phyloP scores from a whole-genome alignment of 1,140 invertebrate species.

The Drosophila sulfurigaster region DNA sequence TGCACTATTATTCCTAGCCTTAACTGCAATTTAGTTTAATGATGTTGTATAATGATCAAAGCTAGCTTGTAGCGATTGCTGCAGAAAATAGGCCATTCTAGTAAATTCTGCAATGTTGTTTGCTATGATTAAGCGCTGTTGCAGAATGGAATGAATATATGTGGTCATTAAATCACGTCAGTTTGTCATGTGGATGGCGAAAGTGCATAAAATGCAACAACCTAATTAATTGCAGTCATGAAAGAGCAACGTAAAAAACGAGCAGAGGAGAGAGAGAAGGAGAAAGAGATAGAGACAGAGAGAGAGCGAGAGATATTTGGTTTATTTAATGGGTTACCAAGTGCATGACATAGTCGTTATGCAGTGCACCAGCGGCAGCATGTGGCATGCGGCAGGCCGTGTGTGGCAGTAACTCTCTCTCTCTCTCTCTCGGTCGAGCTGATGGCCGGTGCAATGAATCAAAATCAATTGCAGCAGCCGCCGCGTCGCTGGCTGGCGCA shows the following conservation, averaged over 20 bases:
- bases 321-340: slow-evolving; percentile 16
- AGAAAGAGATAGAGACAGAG: not conserved
- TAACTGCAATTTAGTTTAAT: too few species aligned
- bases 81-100: not conserved
- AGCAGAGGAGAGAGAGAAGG: not conserved
- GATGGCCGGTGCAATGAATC: slow-evolving; percentile 56
- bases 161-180: not conserved
- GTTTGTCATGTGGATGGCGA: not conserved
- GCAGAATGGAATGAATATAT: not conserved
- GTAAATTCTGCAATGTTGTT: not conserved
- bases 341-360: slow-evolving; percentile 27
- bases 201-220: slow-evolving; percentile 7
- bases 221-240: slow-evolving; percentile 7
- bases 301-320: slow-evolving; percentile 5
- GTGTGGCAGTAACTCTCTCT: not conserved
- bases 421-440: not conserved
- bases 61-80: too few species aligned
- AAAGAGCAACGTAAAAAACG: not conserved
- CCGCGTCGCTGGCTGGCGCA: slow-evolving; percentile 32
- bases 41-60: too few species aligned
- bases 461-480: slow-evolving; percentile 69
- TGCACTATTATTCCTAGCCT: too few species aligned
- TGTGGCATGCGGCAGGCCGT: not conserved
- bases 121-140: not conserved
- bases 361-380: slow-evolving; percentile 2